Conservation (phyloP, 2,797 vertebrate species). For the Melopsittacus undulatus region DNA sequence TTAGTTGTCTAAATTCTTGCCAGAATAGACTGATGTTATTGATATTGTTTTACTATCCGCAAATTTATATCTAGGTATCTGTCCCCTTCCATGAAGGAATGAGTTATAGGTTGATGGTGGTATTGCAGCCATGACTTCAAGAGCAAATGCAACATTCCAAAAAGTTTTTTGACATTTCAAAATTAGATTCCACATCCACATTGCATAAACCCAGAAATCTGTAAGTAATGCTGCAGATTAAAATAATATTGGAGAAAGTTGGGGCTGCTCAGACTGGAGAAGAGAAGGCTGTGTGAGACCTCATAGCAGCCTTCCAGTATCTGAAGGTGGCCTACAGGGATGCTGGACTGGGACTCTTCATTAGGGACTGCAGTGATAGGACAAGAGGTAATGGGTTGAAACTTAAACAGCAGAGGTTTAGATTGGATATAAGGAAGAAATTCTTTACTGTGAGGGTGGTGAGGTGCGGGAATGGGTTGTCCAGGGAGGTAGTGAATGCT, state of each 20-base stretch:
- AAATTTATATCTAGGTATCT: neutral
- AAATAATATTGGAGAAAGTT: neutral
- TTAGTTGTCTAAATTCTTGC: neutral
- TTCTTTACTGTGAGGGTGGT: no score
- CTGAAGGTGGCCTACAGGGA: no score
- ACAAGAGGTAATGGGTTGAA: no score
- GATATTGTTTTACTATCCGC: neutral
- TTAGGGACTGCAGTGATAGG: no score
- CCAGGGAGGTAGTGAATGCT: no score
- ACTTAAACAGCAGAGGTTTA: no score
- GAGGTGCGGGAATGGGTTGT: no score
- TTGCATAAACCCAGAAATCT: neutral
- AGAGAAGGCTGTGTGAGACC: no score
- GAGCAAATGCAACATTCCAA: neutral
- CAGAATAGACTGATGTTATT: neutral
- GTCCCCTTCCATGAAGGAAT: neutral
- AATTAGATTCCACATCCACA: neutral
- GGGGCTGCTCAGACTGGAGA: no score
- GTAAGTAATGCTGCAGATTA: neutral
- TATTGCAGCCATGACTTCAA: neutral
- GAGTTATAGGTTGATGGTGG: neutral
- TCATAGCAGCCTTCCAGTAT: no score
- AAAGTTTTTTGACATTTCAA: neutral
- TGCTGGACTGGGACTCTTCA: no score
- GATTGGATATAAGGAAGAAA: no score